These are phyloP conservation scores for Platysternon megacephalum DNA, from an alignment of 2,113 vertebrate species.

Conservation along the genomic window DNA sequence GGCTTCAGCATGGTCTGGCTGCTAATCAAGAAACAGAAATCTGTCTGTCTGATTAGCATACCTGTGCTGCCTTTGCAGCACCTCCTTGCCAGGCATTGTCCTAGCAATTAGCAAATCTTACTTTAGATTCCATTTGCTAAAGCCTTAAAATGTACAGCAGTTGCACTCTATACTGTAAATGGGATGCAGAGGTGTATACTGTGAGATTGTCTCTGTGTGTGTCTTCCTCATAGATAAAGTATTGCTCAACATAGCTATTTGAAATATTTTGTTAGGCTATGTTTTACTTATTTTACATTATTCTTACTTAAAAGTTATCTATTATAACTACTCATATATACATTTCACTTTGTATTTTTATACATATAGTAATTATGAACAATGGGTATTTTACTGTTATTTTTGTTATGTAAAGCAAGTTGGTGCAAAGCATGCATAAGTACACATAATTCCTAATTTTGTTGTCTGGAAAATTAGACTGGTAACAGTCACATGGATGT, in stretches of 20 bases:
- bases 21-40: neutral
- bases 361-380: fast-evolving
- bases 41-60: neutral
- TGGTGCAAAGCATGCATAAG: neutral
- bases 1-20: neutral
- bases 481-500: neutral
- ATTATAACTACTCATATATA: neutral
- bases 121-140: neutral
- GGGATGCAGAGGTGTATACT: neutral
- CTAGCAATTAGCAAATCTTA: neutral
- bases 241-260: neutral
- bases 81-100: neutral
- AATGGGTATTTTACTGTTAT: neutral
- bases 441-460: neutral
- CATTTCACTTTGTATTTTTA: neutral
- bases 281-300: neutral
- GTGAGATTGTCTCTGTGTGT: neutral
- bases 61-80: constrained; percentile 26
- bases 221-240: fast-evolving
- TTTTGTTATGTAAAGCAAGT: neutral
- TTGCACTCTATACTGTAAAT: neutral
- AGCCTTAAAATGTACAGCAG: neutral
- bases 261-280: neutral
- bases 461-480: neutral
- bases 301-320: neutral